These are phyloP conservation scores for Cyclophora punctaria DNA, from an alignment of 2,888 invertebrate genomes.

Conservation along the genomic window DNA sequence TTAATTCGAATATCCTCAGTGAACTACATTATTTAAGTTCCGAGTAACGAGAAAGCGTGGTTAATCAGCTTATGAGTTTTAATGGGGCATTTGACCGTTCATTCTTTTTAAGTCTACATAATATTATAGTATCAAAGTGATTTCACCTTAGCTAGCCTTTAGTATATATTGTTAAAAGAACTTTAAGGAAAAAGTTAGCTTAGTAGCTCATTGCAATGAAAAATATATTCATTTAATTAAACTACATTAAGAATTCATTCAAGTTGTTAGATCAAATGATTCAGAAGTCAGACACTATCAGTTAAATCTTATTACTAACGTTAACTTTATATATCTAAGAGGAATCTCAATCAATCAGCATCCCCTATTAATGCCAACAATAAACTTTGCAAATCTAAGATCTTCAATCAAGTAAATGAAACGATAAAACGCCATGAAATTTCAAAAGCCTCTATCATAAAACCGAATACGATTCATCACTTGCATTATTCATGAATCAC, in stretches of 20 bases:
- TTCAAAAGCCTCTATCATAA: constrained; percentile 8
- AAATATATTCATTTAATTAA: neutral
- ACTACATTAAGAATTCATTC: too few species aligned
- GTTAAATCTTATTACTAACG: too few species aligned
- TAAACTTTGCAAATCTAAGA: too few species aligned
- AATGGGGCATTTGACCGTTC: neutral
- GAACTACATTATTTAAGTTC: constrained; percentile 6
- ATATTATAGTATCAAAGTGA: neutral
- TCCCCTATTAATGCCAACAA: too few species aligned
- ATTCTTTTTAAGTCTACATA: neutral
- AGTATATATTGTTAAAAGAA: too few species aligned
- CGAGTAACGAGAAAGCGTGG: constrained; percentile 12
- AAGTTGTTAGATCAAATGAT: too few species aligned
- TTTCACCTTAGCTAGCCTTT: neutral
- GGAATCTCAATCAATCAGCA: too few species aligned
- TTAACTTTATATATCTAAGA: too few species aligned
- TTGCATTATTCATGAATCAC: constrained; percentile 59
- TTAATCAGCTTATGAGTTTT: constrained; percentile 7
- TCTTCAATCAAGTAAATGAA: too few species aligned
- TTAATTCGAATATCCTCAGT: constrained; percentile 5
- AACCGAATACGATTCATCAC: constrained; percentile 38
- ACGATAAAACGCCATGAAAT: too few species aligned
- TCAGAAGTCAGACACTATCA: too few species aligned
- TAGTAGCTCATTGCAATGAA: neutral
- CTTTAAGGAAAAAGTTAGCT: neutral